Conservation (phyloP, 2,113 vertebrate genomes). For the Leptodactylus fuscus region DNA sequence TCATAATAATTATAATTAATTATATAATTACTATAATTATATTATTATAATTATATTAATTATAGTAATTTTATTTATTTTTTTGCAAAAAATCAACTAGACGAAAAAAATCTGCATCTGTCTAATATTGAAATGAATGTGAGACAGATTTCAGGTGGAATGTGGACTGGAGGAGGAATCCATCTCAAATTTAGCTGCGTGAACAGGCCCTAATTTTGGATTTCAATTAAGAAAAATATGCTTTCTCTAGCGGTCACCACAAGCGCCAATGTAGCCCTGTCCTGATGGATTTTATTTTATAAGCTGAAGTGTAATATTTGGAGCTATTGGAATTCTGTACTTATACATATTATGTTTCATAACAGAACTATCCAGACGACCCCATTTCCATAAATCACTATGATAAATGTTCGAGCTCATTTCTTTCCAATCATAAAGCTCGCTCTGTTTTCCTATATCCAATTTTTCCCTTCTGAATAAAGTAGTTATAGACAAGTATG, state of each 20-base stretch:
- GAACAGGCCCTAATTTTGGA: too few species aligned
- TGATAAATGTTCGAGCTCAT: conserved; percentile 11
- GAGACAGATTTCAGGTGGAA: too few species aligned
- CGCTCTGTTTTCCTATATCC: conserved; percentile 7
- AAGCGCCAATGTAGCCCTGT: not conserved
- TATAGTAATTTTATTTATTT: too few species aligned
- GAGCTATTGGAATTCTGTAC: not conserved
- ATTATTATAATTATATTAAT: too few species aligned
- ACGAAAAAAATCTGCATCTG: too few species aligned
- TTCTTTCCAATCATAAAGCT: not conserved
- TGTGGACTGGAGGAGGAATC: too few species aligned
- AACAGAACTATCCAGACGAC: not conserved
- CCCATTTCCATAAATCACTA: not conserved
- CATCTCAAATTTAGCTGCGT: too few species aligned
- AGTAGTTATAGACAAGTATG: conserved; percentile 13
- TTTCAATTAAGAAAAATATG: too few species aligned
- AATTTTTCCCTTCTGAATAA: not conserved
- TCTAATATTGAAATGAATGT: too few species aligned
- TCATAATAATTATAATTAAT: too few species aligned
- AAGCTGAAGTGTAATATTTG: not conserved
- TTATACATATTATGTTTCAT: not conserved
- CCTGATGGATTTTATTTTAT: not conserved
- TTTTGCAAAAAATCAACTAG: too few species aligned
- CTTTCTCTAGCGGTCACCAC: not conserved
- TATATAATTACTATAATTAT: too few species aligned